phyloP scores from a whole-genome alignment of 2,797 vertebrate species.

The Poecile montanus region DNA sequence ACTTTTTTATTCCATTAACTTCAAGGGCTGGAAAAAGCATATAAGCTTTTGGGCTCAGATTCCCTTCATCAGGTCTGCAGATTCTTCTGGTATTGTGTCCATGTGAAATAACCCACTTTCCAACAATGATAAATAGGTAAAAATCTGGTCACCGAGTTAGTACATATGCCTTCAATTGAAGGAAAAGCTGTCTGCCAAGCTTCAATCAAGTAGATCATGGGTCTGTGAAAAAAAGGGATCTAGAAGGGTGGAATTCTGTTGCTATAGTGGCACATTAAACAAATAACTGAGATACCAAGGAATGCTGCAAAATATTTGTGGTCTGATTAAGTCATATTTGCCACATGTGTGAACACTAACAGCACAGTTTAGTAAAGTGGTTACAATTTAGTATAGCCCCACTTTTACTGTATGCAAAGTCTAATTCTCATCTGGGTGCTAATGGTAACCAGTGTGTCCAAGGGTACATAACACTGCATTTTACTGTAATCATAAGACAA shows the following conservation, averaged over 20 bases:
- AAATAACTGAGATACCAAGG: slow-evolving; percentile 91
- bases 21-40: slow-evolving; percentile 52
- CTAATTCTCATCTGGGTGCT: neutral
- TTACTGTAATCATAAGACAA: neutral
- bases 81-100: slow-evolving; percentile 49
- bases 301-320: slow-evolving; percentile 91
- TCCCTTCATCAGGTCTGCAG: slow-evolving; percentile 59
- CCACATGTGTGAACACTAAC: slow-evolving; percentile 76
- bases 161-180: slow-evolving; percentile 82
- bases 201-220: slow-evolving; percentile 74
- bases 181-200: slow-evolving; percentile 69
- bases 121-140: slow-evolving; percentile 66
- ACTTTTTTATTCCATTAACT: slow-evolving; percentile 40
- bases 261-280: slow-evolving; percentile 84
- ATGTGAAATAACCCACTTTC: slow-evolving; percentile 57
- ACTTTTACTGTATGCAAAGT: neutral
- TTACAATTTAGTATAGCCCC: neutral
- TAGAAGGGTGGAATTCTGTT: slow-evolving; percentile 81
- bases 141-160: slow-evolving; percentile 66
- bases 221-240: slow-evolving; percentile 71
- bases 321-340: slow-evolving; percentile 82
- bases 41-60: slow-evolving; percentile 18
- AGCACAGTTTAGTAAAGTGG: slow-evolving; percentile 65
- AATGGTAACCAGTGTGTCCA: neutral
- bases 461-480: neutral